Evolutionary conservation across 2,888 invertebrate genomes (phyloP), one percentile per base, ranked within the genome.

Genomic region (Nematopogon swammerdamellus): DNA sequence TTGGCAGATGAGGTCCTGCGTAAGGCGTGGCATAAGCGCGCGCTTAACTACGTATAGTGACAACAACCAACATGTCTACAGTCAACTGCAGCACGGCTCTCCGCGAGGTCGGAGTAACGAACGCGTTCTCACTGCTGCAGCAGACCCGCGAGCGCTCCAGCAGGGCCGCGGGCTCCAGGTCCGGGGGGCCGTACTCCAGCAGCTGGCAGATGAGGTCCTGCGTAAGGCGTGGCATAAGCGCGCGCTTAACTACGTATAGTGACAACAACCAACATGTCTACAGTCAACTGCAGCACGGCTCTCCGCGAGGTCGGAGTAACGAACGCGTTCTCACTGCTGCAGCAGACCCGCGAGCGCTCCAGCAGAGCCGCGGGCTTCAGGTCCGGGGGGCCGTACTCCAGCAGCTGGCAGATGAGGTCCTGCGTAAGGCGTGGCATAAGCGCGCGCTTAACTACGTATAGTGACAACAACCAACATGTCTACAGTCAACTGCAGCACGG

Each of bases 131-230:
- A 0, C 58, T 51, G 0, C 59, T 50, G 36, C 68, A 68, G 0
- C 63, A 60, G 11, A 2, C 49, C 11, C 2, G 60, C 61, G 42
- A 65, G 63, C 14, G 8, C 0, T 57, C 43, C 1, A 72, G 50
- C 0, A 60, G 42, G 0, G 53, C 20, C 0, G 52, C 0, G n/a
- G 67, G 48, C 2, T 60, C 59, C 0, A 49, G n/a, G 0, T 58
- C 51, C 0, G 61, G 57, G 0, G 59, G 57, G 19, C 20, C 10
- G n/a, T 59, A 63, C 0, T 70, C 71, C 0, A 73, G 56, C 0
- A 73, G 55, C 0, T 63, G 58, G 46, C 73, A 72, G 1, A 71
- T 63, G 52, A 70, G 68, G 45, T 75, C 75, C 76, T 75, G 55
- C 0, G 46, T 49, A 8, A 11, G 16, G 11, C 3, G 29, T 19